Evolutionary conservation across 2,888 invertebrate species (phyloP).

Genomic region (Noctua janthina): DNA sequence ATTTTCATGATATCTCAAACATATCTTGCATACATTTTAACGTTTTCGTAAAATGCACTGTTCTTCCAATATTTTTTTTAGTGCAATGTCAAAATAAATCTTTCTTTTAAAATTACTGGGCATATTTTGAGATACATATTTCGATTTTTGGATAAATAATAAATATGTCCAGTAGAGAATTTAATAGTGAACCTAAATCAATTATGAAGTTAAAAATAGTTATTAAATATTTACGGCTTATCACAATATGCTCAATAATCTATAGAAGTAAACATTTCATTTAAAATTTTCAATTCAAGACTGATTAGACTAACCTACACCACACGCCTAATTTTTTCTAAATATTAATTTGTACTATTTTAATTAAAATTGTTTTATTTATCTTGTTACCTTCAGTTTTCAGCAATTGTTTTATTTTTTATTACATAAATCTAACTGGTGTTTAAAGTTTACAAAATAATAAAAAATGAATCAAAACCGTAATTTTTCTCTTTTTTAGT

Average conservation of each 20-base stretch:
- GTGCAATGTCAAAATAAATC: conserved; percentile 65
- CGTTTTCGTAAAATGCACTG: conserved; percentile 63
- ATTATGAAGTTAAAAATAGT: conserved; percentile 43
- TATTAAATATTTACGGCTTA: conserved; percentile 70
- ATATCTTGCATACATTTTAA: conserved; percentile 71
- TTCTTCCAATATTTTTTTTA: conserved; percentile 70
- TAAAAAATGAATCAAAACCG: not conserved
- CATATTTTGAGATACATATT: conserved; percentile 28
- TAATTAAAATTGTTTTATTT: conserved; percentile 25
- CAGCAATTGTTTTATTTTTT: not conserved
- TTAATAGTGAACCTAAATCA: conserved; percentile 43
- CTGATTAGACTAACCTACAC: conserved; percentile 86
- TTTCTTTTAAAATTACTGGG: conserved; percentile 50
- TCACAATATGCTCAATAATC: conserved; percentile 79
- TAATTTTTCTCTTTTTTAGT: not conserved
- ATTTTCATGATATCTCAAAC: conserved; percentile 76
- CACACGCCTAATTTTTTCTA: conserved; percentile 60
- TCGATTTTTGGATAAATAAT: conserved; percentile 4
- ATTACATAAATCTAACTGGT: not conserved
- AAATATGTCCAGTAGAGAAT: conserved; percentile 33
- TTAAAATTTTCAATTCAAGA: conserved; percentile 86
- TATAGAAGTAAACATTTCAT: conserved; percentile 64
- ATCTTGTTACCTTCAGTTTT: not conserved
- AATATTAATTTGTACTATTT: conserved; percentile 7
- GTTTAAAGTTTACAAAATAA: not conserved